Evolutionary conservation across 2,113 vertebrate species (phyloP).

Genomic region (Vulpes vulpes): DNA sequence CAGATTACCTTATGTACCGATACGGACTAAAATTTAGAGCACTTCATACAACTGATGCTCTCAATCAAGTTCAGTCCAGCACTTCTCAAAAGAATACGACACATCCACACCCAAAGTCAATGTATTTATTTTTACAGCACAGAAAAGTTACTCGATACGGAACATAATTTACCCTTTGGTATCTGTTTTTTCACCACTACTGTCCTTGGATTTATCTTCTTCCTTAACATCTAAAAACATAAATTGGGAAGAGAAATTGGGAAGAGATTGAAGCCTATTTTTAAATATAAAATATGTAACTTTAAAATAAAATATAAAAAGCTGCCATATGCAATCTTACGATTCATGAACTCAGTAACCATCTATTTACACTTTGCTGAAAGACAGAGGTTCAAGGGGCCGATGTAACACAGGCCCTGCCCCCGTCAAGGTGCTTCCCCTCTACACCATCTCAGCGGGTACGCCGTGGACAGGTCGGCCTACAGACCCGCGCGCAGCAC

Average conservation of each 20-base stretch:
- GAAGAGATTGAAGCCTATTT: conserved; percentile 19
- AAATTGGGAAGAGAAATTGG: conserved; percentile 52
- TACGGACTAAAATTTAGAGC: not conserved
- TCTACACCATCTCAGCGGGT: not conserved
- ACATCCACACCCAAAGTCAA: not conserved
- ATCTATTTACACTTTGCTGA: not conserved
- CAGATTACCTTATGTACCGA: not conserved
- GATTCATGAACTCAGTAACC: not conserved
- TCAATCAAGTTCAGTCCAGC: not conserved
- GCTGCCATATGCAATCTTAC: not conserved
- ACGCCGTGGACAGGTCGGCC: not conserved
- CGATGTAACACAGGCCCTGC: not conserved
- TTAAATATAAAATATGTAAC: conserved; percentile 11
- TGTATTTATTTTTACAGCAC: not conserved
- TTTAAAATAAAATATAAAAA: conserved; percentile 4
- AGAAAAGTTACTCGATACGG: not conserved
- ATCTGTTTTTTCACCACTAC: conserved; percentile 92
- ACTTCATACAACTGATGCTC: not conserved
- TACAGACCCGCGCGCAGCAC: rapidly evolving
- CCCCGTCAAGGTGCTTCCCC: not conserved
- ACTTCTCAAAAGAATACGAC: not conserved
- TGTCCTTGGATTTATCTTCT: conserved; percentile 95
- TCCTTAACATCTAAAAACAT: conserved; percentile 93
- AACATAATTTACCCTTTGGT: conserved; percentile 91
- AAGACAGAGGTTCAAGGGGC: not conserved